Conservation (phyloP, 2,797 vertebrate species). For the Amazona finschi region DNA sequence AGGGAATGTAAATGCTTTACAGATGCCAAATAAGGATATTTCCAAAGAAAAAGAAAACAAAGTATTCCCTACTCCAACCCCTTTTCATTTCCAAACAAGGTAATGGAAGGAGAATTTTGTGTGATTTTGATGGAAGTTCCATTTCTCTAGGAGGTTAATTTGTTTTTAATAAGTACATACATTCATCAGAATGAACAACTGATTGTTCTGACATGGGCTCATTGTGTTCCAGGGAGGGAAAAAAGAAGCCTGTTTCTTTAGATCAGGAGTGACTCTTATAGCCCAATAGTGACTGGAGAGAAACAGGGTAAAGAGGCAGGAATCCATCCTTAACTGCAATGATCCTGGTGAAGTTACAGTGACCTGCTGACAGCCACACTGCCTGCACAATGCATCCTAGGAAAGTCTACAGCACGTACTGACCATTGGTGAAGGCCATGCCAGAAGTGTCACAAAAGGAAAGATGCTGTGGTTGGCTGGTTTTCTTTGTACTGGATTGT, state of each 20-base stretch:
- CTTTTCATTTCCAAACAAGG: slow-evolving; percentile 48
- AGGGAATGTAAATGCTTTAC: slow-evolving; percentile 70
- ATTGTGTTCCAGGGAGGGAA: background rate
- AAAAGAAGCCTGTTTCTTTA: background rate
- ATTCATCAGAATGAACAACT: background rate
- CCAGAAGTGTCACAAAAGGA: background rate
- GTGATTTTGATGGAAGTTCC: background rate
- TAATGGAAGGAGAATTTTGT: slow-evolving; percentile 11
- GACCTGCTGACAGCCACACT: background rate
- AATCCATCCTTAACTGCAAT: background rate
- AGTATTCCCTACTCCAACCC: background rate
- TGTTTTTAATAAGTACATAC: slow-evolving; percentile 3
- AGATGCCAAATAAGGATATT: slow-evolving; percentile 68
- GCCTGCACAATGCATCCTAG: background rate
- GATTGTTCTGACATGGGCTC: background rate
- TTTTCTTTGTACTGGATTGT: background rate
- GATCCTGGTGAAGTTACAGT: background rate
- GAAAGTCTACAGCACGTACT: fast-evolving
- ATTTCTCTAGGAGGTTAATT: slow-evolving; percentile 7
- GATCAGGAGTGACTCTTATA: background rate
- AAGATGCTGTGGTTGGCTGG: background rate
- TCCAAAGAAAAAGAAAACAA: slow-evolving; percentile 36
- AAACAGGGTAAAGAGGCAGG: background rate
- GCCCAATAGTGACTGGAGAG: background rate
- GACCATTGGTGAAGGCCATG: background rate